Percentiles rank a stretch among this genome's conserved stretches.
These are phyloP conservation scores for Pongo abelii DNA, from an alignment of 2,113 vertebrate genomes.

Conservation along the genomic window DNA sequence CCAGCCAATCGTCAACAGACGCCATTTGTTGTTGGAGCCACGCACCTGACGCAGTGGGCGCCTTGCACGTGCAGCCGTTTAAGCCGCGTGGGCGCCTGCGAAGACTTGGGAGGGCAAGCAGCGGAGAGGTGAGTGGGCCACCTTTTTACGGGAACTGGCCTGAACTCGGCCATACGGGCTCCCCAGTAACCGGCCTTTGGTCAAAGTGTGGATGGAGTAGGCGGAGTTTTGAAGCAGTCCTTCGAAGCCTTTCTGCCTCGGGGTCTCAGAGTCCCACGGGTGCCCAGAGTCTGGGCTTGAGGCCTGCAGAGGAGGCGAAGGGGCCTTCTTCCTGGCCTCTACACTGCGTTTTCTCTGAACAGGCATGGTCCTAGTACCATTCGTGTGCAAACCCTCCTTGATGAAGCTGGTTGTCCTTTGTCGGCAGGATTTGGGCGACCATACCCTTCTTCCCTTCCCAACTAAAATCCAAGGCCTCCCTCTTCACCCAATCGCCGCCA, in stretches of 20 bases:
- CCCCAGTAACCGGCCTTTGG: not conserved
- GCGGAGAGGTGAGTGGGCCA: slow-evolving; percentile 17
- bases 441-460: accelerated
- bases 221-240: not conserved
- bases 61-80: slow-evolving; percentile 76
- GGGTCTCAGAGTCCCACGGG: not conserved
- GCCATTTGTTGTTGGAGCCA: slow-evolving; percentile 53
- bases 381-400: not conserved
- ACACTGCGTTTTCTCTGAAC: not conserved
- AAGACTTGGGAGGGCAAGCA: not conserved
- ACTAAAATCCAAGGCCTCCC: not conserved
- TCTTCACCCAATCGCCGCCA: accelerated
- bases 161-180: accelerated
- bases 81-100: not conserved
- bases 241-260: not conserved
- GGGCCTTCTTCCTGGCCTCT: too few relatives aligned
- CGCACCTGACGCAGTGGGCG: not conserved
- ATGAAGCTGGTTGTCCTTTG: not conserved
- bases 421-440: not conserved
- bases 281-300: not conserved
- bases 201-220: too few relatives aligned
- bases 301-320: not conserved
- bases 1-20: too few relatives aligned
- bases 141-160: accelerated
- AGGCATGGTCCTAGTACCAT: not conserved